Evolutionary conservation across 2,113 vertebrate genomes (phyloP).

Genomic region (Okapia johnstoni): DNA sequence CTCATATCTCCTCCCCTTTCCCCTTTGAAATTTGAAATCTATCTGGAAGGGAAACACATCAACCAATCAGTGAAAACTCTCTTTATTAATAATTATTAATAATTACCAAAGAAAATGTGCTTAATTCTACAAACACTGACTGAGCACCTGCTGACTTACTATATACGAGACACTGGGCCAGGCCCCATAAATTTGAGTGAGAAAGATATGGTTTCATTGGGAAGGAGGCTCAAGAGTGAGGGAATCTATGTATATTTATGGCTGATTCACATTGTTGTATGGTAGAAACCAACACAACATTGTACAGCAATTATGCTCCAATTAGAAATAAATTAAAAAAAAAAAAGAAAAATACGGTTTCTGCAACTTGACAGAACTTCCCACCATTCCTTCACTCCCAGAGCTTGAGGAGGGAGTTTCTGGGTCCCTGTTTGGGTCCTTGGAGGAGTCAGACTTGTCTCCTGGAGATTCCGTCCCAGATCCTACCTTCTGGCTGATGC

Average conservation of each 20-base stretch:
- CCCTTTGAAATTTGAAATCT: neutral
- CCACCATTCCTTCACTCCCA: neutral
- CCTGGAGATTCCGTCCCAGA: neutral
- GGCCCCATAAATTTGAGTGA: neutral
- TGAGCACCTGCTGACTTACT: neutral
- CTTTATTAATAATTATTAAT: neutral
- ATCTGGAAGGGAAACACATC: neutral
- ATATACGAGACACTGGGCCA: neutral
- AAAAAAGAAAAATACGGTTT: neutral
- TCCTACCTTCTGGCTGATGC: neutral
- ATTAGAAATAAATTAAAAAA: neutral
- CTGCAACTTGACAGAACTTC: neutral
- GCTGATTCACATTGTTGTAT: neutral
- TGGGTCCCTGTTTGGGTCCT: neutral
- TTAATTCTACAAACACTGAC: neutral
- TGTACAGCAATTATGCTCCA: neutral
- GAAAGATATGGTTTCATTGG: neutral
- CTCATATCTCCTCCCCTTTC: neutral
- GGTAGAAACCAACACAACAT: neutral
- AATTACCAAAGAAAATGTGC: neutral
- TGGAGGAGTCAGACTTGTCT: neutral
- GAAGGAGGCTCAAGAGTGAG: neutral
- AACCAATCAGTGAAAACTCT: neutral
- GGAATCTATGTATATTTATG: neutral
- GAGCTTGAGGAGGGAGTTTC: neutral